Conservation (phyloP, 2,888 invertebrate genomes). For the Cybosia mesomella region DNA sequence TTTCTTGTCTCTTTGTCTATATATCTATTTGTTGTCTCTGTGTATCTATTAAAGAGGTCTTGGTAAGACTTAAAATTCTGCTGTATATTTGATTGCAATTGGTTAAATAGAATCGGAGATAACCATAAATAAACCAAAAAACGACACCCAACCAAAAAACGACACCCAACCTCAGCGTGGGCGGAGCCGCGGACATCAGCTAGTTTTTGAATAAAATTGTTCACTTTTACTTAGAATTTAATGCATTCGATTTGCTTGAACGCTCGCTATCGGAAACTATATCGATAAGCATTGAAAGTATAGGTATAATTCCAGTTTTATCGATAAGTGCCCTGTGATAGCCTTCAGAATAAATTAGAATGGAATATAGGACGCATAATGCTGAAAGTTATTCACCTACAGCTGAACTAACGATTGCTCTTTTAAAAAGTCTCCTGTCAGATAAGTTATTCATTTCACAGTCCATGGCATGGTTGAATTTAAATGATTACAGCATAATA, state of each 20-base stretch:
- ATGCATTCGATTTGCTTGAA: conserved; percentile 30
- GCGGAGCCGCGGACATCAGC: no score
- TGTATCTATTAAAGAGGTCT: no score
- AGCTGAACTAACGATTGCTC: background rate
- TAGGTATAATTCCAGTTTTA: conserved; percentile 34
- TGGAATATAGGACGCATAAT: background rate
- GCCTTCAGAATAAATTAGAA: conserved; percentile 24
- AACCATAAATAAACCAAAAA: no score
- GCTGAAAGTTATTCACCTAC: background rate
- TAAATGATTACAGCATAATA: background rate
- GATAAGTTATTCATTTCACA: background rate
- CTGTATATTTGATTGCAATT: no score
- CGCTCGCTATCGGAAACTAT: conserved; percentile 17
- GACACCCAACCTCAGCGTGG: no score
- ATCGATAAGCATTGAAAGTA: conserved; percentile 34
- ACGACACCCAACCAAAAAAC: no score
- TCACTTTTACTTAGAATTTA: conserved; percentile 11
- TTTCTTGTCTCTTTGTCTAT: no score
- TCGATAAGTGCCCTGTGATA: conserved; percentile 26
- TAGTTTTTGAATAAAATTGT: background rate
- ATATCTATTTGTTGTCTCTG: no score
- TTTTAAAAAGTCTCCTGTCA: background rate
- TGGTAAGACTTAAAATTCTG: no score
- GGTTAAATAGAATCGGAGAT: no score
- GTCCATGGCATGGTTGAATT: background rate